Base-by-base conservation (phyloP, 2,888 invertebrate genomes). In the Pseudoips prasinana region DNA sequence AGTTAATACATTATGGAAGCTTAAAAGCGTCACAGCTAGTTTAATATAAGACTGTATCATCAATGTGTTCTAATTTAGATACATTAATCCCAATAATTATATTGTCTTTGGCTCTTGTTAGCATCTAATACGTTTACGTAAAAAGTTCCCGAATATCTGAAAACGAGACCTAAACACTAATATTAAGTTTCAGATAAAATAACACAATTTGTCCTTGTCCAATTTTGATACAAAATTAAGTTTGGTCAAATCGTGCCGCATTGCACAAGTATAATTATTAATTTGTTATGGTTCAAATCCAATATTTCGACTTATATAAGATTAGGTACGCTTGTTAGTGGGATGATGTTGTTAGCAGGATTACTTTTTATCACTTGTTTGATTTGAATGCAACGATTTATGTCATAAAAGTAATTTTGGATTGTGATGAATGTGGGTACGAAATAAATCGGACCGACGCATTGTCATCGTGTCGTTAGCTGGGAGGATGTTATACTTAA, bases 221-320 rank as follows among this genome's bases (percentile, higher is more conserved):
- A 37, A 36, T 33, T 41, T 53, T 37, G 39, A 58, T 48, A 35
- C 34, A 48, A 29, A 41, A 41, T 43, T 46, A 44, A 49, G 55
- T 44, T 38, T 54, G 35, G 29, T 33, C 46, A 69, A 73, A 69
- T 59, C 64, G 52, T 52, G 52, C 50, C 47, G 60, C 63, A 64
- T 73, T 71, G 65, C 58, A 33, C 25, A 46, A 54, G 58, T 59
- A 73, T 70, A 82, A 87, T 87, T 85, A 86, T 73, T 81, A 75
- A 87, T 86, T 86, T 74, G 44, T 74, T 81, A 86, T 81, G 87
- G 73, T 57, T 71, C 77, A 72, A 78, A 77, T 78, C 73, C 80
- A 82, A 85, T 81, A 79, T 70, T 50, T 64, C 59, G 69, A 64
- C 61, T 75, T 70, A 74, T 77, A 73, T 57, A 67, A 73, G 58